These are phyloP conservation scores for Melanerpes aurifrons DNA, from an alignment of 2,113 vertebrate species.

Conservation along the genomic window DNA sequence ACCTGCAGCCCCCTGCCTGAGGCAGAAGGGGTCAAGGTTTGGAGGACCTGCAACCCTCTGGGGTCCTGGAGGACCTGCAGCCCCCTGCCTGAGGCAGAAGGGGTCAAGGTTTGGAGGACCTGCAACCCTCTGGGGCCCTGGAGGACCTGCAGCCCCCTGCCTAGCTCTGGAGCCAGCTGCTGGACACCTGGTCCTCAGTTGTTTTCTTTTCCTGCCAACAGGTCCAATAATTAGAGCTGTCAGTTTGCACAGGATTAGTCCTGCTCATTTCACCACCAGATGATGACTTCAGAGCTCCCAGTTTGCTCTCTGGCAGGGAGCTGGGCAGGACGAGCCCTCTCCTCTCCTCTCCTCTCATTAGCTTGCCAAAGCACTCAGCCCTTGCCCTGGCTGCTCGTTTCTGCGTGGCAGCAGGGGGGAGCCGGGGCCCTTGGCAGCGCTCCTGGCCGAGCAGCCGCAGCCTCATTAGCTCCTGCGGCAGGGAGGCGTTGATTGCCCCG, in stretches of 20 bases:
- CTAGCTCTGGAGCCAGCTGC: not conserved
- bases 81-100: accelerated
- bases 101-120: no score
- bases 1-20: no score
- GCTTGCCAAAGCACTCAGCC: not conserved
- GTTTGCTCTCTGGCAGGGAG: not conserved
- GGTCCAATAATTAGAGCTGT: not conserved
- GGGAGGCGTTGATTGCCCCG: constrained; percentile 15
- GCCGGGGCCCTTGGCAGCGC: not conserved
- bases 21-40: no score
- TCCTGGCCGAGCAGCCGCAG: not conserved
- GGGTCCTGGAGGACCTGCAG: not conserved
- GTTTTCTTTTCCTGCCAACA: not conserved
- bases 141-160: accelerated
- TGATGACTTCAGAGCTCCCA: not conserved
- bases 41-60: no score
- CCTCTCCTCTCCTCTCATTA: not conserved
- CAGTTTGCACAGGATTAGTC: not conserved
- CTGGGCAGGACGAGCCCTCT: not conserved
- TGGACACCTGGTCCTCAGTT: accelerated
- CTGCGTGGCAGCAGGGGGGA: not conserved
- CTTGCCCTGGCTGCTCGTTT: not conserved
- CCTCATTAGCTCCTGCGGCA: constrained; percentile 28
- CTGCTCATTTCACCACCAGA: not conserved
- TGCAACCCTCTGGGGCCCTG: no score